Base-by-base conservation (phyloP, 2,888 invertebrate genomes). In the Malachius bipustulatus region DNA sequence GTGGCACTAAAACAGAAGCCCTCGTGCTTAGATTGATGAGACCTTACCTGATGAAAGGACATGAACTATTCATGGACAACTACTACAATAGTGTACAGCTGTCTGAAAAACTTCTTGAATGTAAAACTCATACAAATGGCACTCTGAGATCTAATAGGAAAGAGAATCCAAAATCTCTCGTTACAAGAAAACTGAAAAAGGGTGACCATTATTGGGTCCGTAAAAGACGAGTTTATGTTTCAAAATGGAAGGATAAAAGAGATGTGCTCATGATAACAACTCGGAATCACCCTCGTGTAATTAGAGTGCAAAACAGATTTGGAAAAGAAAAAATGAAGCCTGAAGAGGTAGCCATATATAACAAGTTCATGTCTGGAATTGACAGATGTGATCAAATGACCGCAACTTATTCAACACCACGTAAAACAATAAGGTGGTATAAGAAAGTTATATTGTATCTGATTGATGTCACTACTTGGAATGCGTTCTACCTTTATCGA, bases 61-160 rank as follows among this genome's bases (percentile, higher is more conserved):
- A 49, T 36, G 39, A 48, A 34, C 32, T 52, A 14, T 47, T 40
- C 36, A 51, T 51, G 48, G 52, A 50, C 19, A 47, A 46, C 33
- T 47, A 39, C 36, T 47, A 46, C 32, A 48, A 47, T 30, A 44
- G 42, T 39, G 26, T 45, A 11, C 10, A 37, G n/a, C 28, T 47
- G 11, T 38, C 43, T 4, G 33, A 43, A 11, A 41, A 39, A 33
- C 32, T 45, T 30, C 34, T 47, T 4, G 10, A 26, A 9, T 19
- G 30, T n/a, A 32, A 39, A 16, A 45, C 46, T 3, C 41, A 47
- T n/a, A n/a, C 36, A 4, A 41, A 34, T 28, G 46, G 45, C 26
- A 47, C 47, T 11, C 37, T 47, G 3, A 16, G 42, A 4, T 10
- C 12, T 11, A 43, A 46, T 32, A 38, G 38, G 16, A 44, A 41